Percentiles rank a stretch among this genome's conserved stretches.
Evolutionary conservation across 2,113 vertebrate species (phyloP).

Genomic region (Pheucticus melanocephalus): DNA sequence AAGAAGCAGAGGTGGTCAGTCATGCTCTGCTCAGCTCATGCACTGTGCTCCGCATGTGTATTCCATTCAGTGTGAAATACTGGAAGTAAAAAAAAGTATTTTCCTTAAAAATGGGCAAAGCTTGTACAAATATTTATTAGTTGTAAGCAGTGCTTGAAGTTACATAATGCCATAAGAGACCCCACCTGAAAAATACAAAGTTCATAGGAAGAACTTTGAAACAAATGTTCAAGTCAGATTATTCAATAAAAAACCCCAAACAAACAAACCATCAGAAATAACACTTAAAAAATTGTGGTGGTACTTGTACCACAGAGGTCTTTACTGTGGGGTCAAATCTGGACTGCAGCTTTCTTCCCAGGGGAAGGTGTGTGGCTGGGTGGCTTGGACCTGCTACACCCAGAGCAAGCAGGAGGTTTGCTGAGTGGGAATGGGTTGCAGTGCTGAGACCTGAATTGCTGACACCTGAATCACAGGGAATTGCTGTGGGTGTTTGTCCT

Average conservation of each 20-base stretch:
- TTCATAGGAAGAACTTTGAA: neutral
- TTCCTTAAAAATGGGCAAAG: neutral
- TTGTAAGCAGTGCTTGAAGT: neutral
- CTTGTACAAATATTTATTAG: neutral
- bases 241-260: neutral
- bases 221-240: neutral
- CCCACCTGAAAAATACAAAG: neutral
- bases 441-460: neutral
- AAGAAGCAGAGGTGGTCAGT: neutral
- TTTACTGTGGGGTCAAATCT: neutral
- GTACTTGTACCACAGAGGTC: neutral
- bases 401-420: neutral
- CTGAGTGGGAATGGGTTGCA: neutral
- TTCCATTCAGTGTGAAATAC: neutral
- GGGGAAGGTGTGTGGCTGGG: neutral
- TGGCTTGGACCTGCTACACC: neutral
- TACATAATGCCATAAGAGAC: neutral
- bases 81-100: neutral
- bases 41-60: neutral
- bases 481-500: fast-evolving
- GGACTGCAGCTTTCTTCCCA: neutral
- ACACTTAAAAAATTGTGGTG: too few relatives aligned
- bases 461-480: too few relatives aligned
- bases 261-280: neutral
- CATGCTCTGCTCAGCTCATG: fast-evolving